A percentile compares a stretch with the other conserved stretches of the same genome.
phyloP scores from a whole-genome alignment of 2,888 invertebrate genomes.

The Agonopterix subpropinquella region DNA sequence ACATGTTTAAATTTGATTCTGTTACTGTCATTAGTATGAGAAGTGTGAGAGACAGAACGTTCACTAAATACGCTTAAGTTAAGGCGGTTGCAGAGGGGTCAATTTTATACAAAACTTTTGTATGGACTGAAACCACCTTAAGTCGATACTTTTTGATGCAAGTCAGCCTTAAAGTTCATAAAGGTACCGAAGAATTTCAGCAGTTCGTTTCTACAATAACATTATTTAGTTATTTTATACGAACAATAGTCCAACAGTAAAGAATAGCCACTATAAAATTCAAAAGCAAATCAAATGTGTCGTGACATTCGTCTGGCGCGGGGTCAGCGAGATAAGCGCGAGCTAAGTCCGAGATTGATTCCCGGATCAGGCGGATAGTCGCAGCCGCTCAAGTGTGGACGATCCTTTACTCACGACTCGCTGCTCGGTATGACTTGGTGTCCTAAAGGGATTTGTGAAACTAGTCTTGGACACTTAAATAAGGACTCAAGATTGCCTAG shows the following conservation, averaged over 20 bases:
- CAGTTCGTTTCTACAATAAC: too few relatives aligned
- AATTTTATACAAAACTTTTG: too few relatives aligned
- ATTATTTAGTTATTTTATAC: too few relatives aligned
- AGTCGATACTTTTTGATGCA: too few relatives aligned
- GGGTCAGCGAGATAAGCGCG: conserved; percentile 66
- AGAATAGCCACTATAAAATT: conserved; percentile 31
- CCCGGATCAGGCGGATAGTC: conserved; percentile 59
- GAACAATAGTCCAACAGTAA: not conserved
- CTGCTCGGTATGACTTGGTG: conserved; percentile 46
- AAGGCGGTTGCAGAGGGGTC: too few relatives aligned
- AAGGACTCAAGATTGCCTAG: not conserved
- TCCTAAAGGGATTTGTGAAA: conserved; percentile 42
- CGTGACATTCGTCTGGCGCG: conserved; percentile 50
- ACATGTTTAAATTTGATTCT: too few relatives aligned
- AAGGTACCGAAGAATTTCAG: too few relatives aligned
- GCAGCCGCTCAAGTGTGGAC: conserved; percentile 53
- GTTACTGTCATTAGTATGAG: too few relatives aligned
- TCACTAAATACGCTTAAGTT: too few relatives aligned
- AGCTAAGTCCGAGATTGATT: conserved; percentile 68
- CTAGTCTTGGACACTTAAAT: conserved; percentile 23
- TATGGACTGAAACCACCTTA: too few relatives aligned
- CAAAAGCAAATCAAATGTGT: conserved; percentile 51
- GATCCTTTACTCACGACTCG: conserved; percentile 65
- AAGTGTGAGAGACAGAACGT: too few relatives aligned
- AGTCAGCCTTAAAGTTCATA: too few relatives aligned